Base-by-base conservation (phyloP, 2,797 vertebrate species). In the Xerus rutilus region DNA sequence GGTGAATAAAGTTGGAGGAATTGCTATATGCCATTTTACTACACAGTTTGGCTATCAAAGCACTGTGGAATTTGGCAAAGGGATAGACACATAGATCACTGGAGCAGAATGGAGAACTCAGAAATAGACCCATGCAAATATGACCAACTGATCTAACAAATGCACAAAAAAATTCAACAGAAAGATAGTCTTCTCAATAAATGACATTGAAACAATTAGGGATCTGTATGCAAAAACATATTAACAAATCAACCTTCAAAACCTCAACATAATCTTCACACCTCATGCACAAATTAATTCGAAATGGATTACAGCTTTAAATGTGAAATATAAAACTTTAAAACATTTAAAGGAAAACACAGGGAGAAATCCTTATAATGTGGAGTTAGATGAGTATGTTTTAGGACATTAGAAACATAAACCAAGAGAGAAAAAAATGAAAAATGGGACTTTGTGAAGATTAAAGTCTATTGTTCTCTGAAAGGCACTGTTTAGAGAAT, bases 391-490 rank as follows among this genome's bases (percentile, higher is more conserved):
- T n/a, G 25, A 54, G 81, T 13, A 67, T 7, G 43, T 77, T 9
- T 49, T 73, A 78, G 45, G 84, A n/a, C 8, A 62, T 3, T 28
- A 49, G 76, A 65, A 70, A 3, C 30, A 39, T 62, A 5, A 49
- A 3, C 15, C 8, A 70, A 23, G 86, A 62, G 70, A 93, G 23
- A 74, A 70, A 84, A 11, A 70, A 35, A 7, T 52, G 15, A 70
- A 52, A 32, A 72, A 49, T 2, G 45, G 14, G 35, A 87, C 11
- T 43, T 92, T 20, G 47, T 54, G 4, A 64, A 92, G 30, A 70
- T 35, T 39, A 81, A 83, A 94, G 64, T 62, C 25, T 54, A 64
- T n/a, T 89, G 30, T 85, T 94, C 21, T 76, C 65, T 87, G 39
- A 79, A 93, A 69, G 45, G 35, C 7, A 59, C 21, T 35, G 7